phyloP scores from a whole-genome alignment of 2,797 vertebrate genomes.

The Nyctalus aviator region DNA sequence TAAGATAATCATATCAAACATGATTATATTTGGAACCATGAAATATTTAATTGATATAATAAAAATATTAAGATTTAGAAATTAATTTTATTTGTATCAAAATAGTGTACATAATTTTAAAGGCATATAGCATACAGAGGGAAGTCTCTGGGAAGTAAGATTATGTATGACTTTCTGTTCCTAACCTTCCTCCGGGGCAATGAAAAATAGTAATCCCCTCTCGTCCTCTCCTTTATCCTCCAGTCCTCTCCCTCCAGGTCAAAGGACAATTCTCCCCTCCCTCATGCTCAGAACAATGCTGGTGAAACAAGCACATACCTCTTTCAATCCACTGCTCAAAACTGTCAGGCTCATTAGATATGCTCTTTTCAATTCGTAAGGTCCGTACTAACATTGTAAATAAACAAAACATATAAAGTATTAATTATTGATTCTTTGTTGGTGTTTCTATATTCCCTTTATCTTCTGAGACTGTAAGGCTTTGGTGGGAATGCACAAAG shows the following conservation, averaged over 20 bases:
- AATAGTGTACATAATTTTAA: conserved; percentile 45
- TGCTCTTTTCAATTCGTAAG: conserved; percentile 93
- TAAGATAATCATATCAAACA: conserved; percentile 39
- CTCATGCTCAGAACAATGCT: neutral
- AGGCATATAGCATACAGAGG: neutral
- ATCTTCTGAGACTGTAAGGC: neutral
- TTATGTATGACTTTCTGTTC: neutral
- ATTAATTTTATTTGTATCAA: conserved; percentile 58
- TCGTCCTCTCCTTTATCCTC: neutral
- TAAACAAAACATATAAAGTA: conserved; percentile 36
- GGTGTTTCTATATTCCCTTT: neutral
- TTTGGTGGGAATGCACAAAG: neutral
- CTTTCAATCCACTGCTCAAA: conserved; percentile 93
- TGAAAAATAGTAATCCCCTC: neutral
- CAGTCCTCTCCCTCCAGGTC: neutral
- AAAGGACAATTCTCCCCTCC: neutral
- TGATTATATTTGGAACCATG: conserved; percentile 32
- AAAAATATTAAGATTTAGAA: neutral
- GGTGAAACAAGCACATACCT: conserved; percentile 88
- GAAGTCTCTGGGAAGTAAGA: conserved; percentile 19
- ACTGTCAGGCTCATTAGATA: conserved; percentile 88
- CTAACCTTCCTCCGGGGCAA: conserved; percentile 4
- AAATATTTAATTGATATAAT: conserved; percentile 35
- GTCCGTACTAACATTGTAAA: conserved; percentile 89
- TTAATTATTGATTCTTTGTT: conserved; percentile 19